Evolutionary conservation across 2,113 vertebrate genomes (phyloP), one percentile per base, ranked within the genome.

Genomic region (Dipodomys merriami): DNA sequence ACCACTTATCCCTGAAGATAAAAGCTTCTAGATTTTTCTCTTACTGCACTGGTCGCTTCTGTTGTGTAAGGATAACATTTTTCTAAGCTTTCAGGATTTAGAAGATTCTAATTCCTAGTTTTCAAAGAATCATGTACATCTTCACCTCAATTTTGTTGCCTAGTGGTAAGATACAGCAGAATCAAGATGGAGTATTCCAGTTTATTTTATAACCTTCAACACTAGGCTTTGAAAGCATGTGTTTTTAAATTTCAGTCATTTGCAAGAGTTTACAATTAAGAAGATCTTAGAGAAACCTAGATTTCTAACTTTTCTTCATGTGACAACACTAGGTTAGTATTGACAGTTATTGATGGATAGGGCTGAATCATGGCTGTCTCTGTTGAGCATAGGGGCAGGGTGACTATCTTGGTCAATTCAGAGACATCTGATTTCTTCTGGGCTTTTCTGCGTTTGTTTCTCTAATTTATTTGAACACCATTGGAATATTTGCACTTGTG

Each of bases 211-310:
- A 49, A 65, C 64, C 18, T 49, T 93, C 33, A 29, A 35, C 76
- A 65, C 8, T 86, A 8, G 74, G 0, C 16, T 18, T 91, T 78
- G 49, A 69, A 86, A 86, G 30, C 23, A 83, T 67, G 27, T 12
- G 22, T 68, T 91, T 35, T 44, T 65, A 72, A 84, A 76, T 68
- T 82, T 80, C 60, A 44, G 0, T 90, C 67, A 76, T 94, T 94
- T 88, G 27, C 12, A 76, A 77, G 81, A 90, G 91, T 77, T 82
- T 44, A 79, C 62, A 87, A 84, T 23, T 81, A 35, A 90, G 18
- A 87, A 90, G 18, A 87, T 69, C 53, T 84, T 53, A 81, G 46
- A 44, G 67, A 91, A 81, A 49, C 64, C 29, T 6, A 49, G 77
- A 84, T 72, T 88, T 72, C 74, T 3, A 1, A 22, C 69, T 68